phyloP scores from a whole-genome alignment of 2,797 vertebrate genomes.

The Sebastes ruberrimus region DNA sequence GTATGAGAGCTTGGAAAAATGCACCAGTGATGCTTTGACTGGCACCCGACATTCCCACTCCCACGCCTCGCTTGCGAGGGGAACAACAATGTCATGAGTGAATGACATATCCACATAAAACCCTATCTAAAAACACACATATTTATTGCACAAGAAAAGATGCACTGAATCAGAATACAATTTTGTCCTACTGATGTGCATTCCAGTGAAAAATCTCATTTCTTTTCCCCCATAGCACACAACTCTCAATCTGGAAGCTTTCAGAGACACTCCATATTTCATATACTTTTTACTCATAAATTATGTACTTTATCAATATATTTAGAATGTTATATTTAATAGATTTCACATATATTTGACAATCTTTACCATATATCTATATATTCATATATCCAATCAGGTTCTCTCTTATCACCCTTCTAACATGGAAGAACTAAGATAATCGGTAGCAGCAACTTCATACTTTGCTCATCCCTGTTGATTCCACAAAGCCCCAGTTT shows the following conservation, averaged over 20 bases:
- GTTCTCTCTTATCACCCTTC: conserved; percentile 71
- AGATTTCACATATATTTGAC: conserved; percentile 69
- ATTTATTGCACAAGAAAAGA: conserved; percentile 98
- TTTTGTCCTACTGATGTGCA: conserved; percentile 97
- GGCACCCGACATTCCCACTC: conserved; percentile 50
- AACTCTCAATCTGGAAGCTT: conserved; percentile 76
- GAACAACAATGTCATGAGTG: conserved; percentile 57
- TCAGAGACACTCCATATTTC: conserved; percentile 64
- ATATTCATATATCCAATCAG: conserved; percentile 66
- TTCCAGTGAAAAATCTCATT: conserved; percentile 88
- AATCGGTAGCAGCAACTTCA: conserved; percentile 97
- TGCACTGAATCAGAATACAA: conserved; percentile 90
- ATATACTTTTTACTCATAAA: conserved; percentile 62
- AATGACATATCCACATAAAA: conserved; percentile 69
- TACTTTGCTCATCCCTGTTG: conserved; percentile 99
- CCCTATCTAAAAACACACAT: conserved; percentile 82
- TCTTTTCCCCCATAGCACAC: conserved; percentile 86
- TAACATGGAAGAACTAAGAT: conserved; percentile 89
- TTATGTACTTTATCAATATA: conserved; percentile 64
- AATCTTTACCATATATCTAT: conserved; percentile 63
- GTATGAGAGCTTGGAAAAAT: conserved; percentile 39
- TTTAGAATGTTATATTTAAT: conserved; percentile 62
- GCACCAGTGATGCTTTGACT: conserved; percentile 53
- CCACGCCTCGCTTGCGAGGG: conserved; percentile 31
- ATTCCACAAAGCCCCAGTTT: conserved; percentile 91